Evolutionary conservation across 1,140 invertebrate species (phyloP).

Genomic region (Ips typographus): DNA sequence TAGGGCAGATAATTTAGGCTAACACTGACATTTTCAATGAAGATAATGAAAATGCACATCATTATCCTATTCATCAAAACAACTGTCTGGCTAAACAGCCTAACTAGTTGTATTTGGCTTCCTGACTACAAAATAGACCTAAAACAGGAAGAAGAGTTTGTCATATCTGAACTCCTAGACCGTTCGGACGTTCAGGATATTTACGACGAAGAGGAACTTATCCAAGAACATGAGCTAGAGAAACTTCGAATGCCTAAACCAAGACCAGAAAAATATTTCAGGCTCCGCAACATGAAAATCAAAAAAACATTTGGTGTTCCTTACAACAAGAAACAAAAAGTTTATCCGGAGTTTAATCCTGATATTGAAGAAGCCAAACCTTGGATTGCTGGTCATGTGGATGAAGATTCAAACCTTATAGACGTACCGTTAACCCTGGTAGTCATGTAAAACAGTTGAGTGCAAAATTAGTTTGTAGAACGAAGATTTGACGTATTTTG

Average conservation of each 20-base stretch:
- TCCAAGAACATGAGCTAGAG: slow-evolving; percentile 38
- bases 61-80: background rate
- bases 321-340: background rate
- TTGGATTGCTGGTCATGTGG: slow-evolving; percentile 41
- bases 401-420: slow-evolving; percentile 36
- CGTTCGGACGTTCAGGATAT: slow-evolving; percentile 43
- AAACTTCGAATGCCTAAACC: slow-evolving; percentile 25
- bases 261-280: slow-evolving; percentile 38
- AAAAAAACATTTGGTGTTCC: background rate
- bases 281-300: slow-evolving; percentile 37
- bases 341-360: slow-evolving; percentile 38
- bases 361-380: slow-evolving; percentile 38
- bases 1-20: no score
- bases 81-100: background rate
- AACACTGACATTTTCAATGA: no score
- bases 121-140: slow-evolving; percentile 45
- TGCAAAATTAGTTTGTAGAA: slow-evolving; percentile 22
- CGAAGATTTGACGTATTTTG: slow-evolving; percentile 38
- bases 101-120: slow-evolving; percentile 41
- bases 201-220: slow-evolving; percentile 49
- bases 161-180: slow-evolving; percentile 46
- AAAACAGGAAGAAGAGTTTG: slow-evolving; percentile 45
- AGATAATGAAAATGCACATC: no score
- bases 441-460: no score
- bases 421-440: slow-evolving; percentile 6